Base-by-base conservation (phyloP, 2,113 vertebrate genomes). In the Odontesthes bonariensis region DNA sequence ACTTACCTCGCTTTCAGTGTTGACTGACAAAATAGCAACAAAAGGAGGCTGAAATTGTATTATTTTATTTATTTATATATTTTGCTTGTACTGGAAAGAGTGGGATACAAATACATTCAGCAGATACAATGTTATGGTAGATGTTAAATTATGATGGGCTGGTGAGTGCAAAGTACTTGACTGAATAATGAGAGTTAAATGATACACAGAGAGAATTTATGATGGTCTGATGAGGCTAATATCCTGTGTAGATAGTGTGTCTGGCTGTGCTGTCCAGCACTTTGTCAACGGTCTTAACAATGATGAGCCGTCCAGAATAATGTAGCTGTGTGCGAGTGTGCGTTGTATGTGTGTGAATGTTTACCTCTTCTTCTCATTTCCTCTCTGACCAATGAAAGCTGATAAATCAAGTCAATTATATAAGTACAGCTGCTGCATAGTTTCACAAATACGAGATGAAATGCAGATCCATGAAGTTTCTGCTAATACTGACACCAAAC, bases 161-260 rank as follows among this genome's bases (percentile, higher is more conserved):
- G 47, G 73, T 84, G 79, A 75, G 60, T 69, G 53, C 61, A 67
- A 14, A 78, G 23, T n/a, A 46, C 59, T 57, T 49, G n/a, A 40
- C 58, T 75, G 46, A 69, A n/a, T 76, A 79, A 88, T 84, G 63
- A 78, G 70, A 69, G 79, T 69, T 56, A 78, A 86, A 82, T 62
- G 47, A 57, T 73, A 55, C 75, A 67, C 68, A 59, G 52, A 70
- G 69, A 40, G 55, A 72, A 69, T 88, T 79, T 87, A 88, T 88
- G 88, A 86, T 89, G 90, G 86, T 91, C 86, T 83, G 88, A 89
- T 88, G 84, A 86, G 67, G 56, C 75, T 77, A 78, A 83, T 85
- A 88, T 89, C 87, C 84, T 80, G 69, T 84, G 33, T 12, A 59
- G 59, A 81, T 85, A 60, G 58, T 69, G 72, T 74, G 65, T 81